Evolutionary conservation across 2,113 vertebrate genomes (phyloP), one percentile per base, ranked within the genome.

Genomic region (Pseudois nayaur): DNA sequence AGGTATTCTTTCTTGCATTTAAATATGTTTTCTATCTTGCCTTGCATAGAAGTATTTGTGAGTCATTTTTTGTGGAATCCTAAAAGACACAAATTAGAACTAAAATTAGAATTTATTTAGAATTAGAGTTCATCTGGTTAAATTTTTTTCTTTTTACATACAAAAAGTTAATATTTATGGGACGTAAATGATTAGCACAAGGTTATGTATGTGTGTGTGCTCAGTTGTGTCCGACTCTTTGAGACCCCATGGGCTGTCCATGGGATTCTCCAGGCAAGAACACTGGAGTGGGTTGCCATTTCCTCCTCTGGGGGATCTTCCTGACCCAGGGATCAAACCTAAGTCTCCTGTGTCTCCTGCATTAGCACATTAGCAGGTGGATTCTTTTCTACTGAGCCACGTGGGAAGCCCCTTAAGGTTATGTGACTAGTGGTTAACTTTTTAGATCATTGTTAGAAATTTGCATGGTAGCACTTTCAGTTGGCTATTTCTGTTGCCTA

Each of bases 81-180:
- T 86, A 64, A 40, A 85, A 83, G n/a, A 50, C n/a, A 62, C 62
- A 83, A 91, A 93, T n/a, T 95, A 62, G 57, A 96, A 89, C 25
- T 67, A 50, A 67, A 81, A 93, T 64, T 89, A 59, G 60, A 95
- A 93, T 36, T 45, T 50, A 31, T 55, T 89, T 93, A 89, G 45
- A 86, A 96, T 40, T 79, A 79, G 54, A 89, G 31, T 89, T 93
- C 33, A 74, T 91, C 54, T 94, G 19, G 2, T 91, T 79, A 91
- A 48, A 88, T 57, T 36, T 84, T n/a, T 71, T 92, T 74, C 19
- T 76, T 95, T 95, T 92, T 64, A 57, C 8, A 12, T n/a, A n/a
- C 10, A 81, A 64, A 86, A 45, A 88, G 86, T 19, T 43, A 76
- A 7, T 16, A 67, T 50, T 62, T 60, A 78, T 25, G 33, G 9